These are phyloP conservation scores for Poliocrania exsul DNA, from an alignment of 2,797 vertebrate species.

Conservation along the genomic window DNA sequence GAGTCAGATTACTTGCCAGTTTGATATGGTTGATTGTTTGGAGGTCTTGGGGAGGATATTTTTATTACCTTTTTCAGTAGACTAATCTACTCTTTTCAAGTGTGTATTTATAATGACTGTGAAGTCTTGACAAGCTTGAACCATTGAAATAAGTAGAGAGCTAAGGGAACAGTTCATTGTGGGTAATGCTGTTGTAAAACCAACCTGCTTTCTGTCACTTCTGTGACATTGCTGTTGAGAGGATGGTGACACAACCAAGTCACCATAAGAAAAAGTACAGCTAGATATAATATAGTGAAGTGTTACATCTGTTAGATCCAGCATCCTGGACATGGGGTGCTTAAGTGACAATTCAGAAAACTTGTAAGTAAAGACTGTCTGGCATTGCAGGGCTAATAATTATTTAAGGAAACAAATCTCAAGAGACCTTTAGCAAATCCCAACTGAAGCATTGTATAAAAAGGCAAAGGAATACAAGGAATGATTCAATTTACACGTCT, in stretches of 20 bases:
- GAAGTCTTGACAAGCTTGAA: neutral
- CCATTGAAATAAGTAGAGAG: neutral
- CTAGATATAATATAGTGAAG: neutral
- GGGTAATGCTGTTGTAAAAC: neutral
- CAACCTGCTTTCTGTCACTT: neutral
- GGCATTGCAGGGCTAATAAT: neutral
- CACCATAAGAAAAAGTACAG: neutral
- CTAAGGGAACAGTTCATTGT: neutral
- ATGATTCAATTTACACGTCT: conserved; percentile 61
- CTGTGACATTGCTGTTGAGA: neutral
- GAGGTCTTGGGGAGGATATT: neutral
- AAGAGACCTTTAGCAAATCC: conserved; percentile 10
- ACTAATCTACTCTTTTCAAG: neutral
- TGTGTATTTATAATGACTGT: neutral
- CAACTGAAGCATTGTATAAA: conserved; percentile 4
- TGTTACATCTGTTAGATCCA: neutral
- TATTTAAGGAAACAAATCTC: conserved; percentile 6
- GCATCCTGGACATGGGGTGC: neutral
- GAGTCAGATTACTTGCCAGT: neutral
- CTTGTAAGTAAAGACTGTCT: neutral
- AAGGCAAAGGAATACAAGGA: conserved; percentile 51
- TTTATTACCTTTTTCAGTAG: neutral
- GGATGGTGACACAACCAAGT: neutral
- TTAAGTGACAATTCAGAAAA: neutral
- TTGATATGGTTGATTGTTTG: neutral